phyloP scores from a whole-genome alignment of 2,888 invertebrate genomes.

The Uropetala carovei region DNA sequence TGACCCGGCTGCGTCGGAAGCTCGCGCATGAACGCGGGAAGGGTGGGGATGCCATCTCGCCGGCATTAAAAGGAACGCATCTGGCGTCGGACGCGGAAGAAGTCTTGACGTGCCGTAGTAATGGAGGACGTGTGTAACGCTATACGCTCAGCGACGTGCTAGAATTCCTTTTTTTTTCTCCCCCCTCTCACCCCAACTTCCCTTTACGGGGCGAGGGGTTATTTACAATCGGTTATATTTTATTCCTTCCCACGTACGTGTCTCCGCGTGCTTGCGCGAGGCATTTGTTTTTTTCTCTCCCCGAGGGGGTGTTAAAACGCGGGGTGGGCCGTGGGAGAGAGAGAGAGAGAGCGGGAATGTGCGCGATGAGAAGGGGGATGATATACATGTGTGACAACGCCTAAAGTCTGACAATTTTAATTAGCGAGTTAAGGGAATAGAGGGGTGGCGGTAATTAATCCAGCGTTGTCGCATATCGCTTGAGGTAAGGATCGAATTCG shows the following conservation, averaged over 20 bases:
- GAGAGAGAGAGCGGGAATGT: no score
- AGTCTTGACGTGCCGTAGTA: neutral
- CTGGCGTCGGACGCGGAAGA: neutral
- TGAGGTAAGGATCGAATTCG: no score
- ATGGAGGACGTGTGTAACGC: no score
- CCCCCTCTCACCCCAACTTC: neutral
- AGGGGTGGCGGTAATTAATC: no score
- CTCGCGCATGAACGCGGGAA: neutral
- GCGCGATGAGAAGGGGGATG: no score
- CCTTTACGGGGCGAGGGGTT: neutral
- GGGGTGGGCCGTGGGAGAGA: neutral
- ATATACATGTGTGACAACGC: no score
- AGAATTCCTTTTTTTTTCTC: neutral
- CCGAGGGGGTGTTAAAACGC: constrained; percentile 5
- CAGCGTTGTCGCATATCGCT: no score
- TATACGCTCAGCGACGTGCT: neutral
- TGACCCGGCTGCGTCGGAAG: neutral
- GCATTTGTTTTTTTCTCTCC: neutral
- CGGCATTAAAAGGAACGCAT: neutral
- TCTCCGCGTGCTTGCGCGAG: neutral
- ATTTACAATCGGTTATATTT: constrained; percentile 23
- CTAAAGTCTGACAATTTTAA: no score
- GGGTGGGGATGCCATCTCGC: neutral
- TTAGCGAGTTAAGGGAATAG: no score
- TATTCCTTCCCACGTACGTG: constrained; percentile 5